A percentile compares a stretch with the other conserved stretches of the same genome.
Conservation (phyloP, 2,888 invertebrate species). For the Sinotaia quadrata region DNA sequence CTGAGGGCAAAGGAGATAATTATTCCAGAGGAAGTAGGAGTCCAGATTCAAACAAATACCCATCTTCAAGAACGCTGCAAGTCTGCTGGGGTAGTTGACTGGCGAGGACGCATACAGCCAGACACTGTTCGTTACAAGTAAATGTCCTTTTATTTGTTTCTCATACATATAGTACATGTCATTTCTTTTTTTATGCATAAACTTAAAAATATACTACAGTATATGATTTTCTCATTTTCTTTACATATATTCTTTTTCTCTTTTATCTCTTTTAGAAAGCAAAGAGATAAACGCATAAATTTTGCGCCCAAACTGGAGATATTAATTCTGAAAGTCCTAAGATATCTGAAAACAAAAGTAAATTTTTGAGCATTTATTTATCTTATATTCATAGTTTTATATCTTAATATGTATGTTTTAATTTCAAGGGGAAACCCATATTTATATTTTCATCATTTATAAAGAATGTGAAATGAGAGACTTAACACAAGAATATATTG, state of each 20-base stretch:
- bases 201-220: too few relatives aligned
- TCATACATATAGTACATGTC: too few relatives aligned
- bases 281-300: too few relatives aligned
- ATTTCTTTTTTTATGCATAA: too few relatives aligned
- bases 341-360: too few relatives aligned
- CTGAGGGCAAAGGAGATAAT: neutral
- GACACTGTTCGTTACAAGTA: slow-evolving; percentile 52
- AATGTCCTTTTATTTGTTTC: slow-evolving; percentile 27
- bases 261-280: neutral
- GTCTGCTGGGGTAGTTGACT: slow-evolving; percentile 55
- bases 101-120: slow-evolving; percentile 64
- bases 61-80: slow-evolving; percentile 17
- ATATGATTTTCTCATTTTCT: neutral
- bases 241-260: neutral
- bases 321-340: too few relatives aligned
- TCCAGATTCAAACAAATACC: neutral
- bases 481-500: neutral
- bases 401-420: too few relatives aligned
- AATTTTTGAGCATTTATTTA: too few relatives aligned
- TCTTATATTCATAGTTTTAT: too few relatives aligned
- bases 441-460: too few relatives aligned
- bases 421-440: too few relatives aligned
- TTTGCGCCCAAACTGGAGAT: too few relatives aligned
- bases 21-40: slow-evolving; percentile 9
- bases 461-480: neutral